Conservation (phyloP, 2,113 vertebrate genomes). For the Scolopax mira region DNA sequence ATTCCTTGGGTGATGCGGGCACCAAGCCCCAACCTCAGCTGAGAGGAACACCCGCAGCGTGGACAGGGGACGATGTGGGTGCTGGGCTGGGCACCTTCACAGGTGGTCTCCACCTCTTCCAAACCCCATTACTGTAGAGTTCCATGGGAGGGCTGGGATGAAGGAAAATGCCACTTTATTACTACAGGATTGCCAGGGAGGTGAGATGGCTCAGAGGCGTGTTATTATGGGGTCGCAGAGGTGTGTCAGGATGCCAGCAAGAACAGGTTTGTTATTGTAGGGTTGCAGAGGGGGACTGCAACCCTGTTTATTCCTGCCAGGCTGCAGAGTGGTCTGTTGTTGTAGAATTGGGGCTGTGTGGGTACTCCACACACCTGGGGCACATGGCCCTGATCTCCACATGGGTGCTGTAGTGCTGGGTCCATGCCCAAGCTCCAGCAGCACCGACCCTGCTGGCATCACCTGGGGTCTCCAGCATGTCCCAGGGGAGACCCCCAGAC, state of each 20-base stretch:
- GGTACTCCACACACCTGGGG: neutral
- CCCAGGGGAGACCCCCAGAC: neutral
- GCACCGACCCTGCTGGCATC: fast-evolving
- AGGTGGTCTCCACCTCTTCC: fast-evolving
- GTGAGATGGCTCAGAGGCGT: neutral
- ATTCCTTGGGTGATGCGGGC: fast-evolving
- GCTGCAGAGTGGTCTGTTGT: neutral
- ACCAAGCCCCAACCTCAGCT: neutral
- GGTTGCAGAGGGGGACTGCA: neutral
- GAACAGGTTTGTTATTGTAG: neutral
- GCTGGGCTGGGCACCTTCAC: too few relatives aligned
- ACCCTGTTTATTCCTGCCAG: neutral
- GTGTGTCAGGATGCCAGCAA: neutral
- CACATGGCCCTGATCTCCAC: neutral
- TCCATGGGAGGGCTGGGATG: neutral
- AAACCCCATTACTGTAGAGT: neutral
- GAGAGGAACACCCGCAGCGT: fast-evolving
- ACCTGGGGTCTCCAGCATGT: fast-evolving
- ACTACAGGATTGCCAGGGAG: neutral
- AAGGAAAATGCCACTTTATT: neutral
- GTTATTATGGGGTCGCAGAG: neutral
- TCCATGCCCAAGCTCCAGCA: neutral
- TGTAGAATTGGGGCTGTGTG: fast-evolving
- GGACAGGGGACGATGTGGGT: fast-evolving
- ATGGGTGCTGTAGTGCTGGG: fast-evolving